Percentiles rank a stretch among this genome's conserved stretches.
phyloP scores from a whole-genome alignment of 2,797 vertebrate species.

The Sebastiscus tertius region DNA sequence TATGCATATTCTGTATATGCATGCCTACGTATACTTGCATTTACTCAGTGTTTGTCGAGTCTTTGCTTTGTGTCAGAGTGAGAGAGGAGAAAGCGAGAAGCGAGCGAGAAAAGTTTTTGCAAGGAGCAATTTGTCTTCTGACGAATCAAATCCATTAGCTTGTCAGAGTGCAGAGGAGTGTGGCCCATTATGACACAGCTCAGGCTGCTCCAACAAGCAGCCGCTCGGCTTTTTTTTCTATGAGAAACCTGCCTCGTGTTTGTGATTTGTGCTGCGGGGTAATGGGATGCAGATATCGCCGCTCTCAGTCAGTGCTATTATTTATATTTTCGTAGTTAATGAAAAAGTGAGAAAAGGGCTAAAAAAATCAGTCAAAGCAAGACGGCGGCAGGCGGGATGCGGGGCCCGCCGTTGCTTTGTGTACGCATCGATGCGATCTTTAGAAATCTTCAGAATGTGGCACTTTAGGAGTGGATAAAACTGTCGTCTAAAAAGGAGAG shows the following conservation, averaged over 20 bases:
- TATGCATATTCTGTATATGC: not conserved
- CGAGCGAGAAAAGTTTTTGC: slow-evolving; percentile 36
- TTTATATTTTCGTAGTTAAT: slow-evolving; percentile 57
- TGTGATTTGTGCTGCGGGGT: slow-evolving; percentile 43
- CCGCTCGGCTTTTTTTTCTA: slow-evolving; percentile 40
- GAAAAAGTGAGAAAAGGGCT: slow-evolving; percentile 19
- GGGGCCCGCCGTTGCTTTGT: not conserved
- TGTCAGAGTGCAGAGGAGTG: slow-evolving; percentile 63
- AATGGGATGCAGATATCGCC: slow-evolving; percentile 55
- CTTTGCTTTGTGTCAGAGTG: not conserved
- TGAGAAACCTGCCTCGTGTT: slow-evolving; percentile 49
- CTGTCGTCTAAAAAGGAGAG: not conserved
- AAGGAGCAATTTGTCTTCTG: slow-evolving; percentile 52
- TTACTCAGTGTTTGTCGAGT: slow-evolving; percentile 2
- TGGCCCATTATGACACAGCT: slow-evolving; percentile 58
- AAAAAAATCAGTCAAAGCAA: slow-evolving; percentile 31
- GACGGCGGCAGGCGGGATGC: slow-evolving; percentile 16
- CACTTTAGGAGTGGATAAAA: not conserved
- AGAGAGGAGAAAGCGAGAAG: not conserved
- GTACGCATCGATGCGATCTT: not conserved
- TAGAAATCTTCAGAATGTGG: not conserved
- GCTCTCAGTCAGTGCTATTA: slow-evolving; percentile 39
- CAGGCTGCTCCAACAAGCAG: slow-evolving; percentile 50
- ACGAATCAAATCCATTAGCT: slow-evolving; percentile 65
- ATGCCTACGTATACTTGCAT: not conserved